Base-by-base conservation (phyloP, 2,888 invertebrate species). In the Tuberolachnus salignus region DNA sequence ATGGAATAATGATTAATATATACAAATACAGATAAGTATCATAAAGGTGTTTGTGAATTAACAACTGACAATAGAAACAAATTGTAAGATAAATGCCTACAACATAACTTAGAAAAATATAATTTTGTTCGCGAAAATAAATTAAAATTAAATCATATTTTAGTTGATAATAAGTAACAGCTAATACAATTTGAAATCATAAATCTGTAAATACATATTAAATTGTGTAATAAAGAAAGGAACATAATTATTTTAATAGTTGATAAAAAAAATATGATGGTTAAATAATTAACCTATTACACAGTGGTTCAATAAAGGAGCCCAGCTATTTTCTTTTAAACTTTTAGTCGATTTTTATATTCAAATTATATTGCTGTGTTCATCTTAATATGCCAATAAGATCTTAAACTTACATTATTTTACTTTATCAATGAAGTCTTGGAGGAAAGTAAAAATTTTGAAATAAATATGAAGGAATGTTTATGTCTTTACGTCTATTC, bases 151-250 rank as follows among this genome's bases (percentile, higher is more conserved):
- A 42, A 64, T 21, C 51, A 51, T 3, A 63, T n/a, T 23, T 26
- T 23, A 42, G 51, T 21, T 44, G 13, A 61, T 23, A 3, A 46
- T 34, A 49, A 53, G 42, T 73, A 34, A 34, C 34, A 34, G 6
- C 6, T 34, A 34, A 6, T n/a, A n/a, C n/a, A n/a, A 34, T 34
- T 34, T 34, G 3, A 9, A 73, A 21, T 16, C 21, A 74, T 23
- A 44, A 53, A 21, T 67, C 10, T 16, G n/a, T 49, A 69, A 59
- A 51, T 21, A 67, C 1, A 8, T 55, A 51, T 69, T 69, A 34
- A 69, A 69, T 78, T 78, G 78, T 78, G 78, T 69, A 49, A 13
- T 49, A 59, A 49, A 78, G 78, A 59, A 49, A 78, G 78, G 69
- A 78, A 78, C 67, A 78, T 49, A 3, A 75, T 34, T 34, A 34